Evolutionary conservation across 2,797 vertebrate species (phyloP), one percentile per base, ranked within the genome.

Genomic region (Euthynnus affinis): DNA sequence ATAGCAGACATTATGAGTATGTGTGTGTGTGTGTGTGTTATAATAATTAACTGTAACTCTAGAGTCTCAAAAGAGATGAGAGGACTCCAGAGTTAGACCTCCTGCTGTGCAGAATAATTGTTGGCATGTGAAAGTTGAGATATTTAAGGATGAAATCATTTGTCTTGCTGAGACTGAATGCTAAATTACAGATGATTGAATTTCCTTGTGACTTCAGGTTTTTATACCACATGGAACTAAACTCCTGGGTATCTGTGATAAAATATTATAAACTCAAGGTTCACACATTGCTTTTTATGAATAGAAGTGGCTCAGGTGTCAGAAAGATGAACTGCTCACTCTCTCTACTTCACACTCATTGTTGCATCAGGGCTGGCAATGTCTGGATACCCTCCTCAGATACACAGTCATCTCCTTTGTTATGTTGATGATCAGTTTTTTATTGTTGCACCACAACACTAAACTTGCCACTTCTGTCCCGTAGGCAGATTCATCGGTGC

Each of bases 41-140:
- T 12, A 60, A 23, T 15, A 49, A 71, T 71, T 23, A 18, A 17
- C 0, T 52, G 20, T 53, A 37, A 53, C 22, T 40, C 32, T 3
- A 52, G 44, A 20, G 40, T 32, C 52, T 46, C n/a, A n/a, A 9
- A 44, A 55, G 34, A 34, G 27, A 23, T 14, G 29, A 60, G 3
- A 55, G 2, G 29, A 55, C 64, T 55, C 15, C 32, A 42, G 22
- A 59, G 27, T 14, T 14, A 34, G 62, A n/a, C 55, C 44, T 27
- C 62, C 53, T 34, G 27, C 27, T 20, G 32, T 27, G 48, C 4
- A 42, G 37, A 60, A 25, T 49, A 49, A 49, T 17, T 46, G 7
- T 34, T 59, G 56, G 68, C 55, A 34, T n/a, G 20, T 46, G 56
- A 59, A 58, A 18, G 37, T 58, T 7, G 44, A 69, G 58, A 46